Conservation (phyloP, 2,797 vertebrate species). For the Serranus cabrilla region DNA sequence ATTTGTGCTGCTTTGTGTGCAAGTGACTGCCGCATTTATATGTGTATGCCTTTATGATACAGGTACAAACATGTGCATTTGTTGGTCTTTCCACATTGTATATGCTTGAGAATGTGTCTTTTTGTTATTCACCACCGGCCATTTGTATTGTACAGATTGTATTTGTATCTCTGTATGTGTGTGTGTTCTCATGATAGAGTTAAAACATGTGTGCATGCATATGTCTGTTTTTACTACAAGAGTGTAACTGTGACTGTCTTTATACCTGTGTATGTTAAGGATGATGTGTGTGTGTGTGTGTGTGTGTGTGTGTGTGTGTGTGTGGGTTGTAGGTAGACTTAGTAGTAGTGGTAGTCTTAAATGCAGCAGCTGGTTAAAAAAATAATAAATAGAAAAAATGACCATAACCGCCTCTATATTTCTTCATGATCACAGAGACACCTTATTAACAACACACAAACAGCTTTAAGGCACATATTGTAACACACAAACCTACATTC, state of each 20-base stretch:
- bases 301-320: no score
- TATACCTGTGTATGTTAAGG: no score
- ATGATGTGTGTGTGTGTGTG: no score
- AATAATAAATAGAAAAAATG: no score
- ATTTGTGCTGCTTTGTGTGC: slow-evolving; percentile 36
- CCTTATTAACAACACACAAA: slow-evolving; percentile 25
- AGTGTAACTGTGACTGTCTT: no score
- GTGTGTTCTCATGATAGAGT: no score
- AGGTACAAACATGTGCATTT: slow-evolving; percentile 5
- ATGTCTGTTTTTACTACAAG: no score
- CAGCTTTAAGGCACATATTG: slow-evolving; percentile 30
- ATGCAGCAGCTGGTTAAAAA: no score
- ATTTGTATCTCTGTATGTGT: neutral
- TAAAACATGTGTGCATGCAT: neutral
- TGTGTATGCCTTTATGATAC: slow-evolving; percentile 17
- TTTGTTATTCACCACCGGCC: neutral
- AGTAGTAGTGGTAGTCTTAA: no score
- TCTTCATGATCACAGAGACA: neutral
- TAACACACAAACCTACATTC: slow-evolving; percentile 27
- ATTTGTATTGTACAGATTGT: neutral
- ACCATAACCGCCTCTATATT: no score
- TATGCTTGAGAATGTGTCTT: slow-evolving; percentile 15
- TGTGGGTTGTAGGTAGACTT: no score
- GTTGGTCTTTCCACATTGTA: slow-evolving; percentile 26
- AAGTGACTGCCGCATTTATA: neutral